Conservation (phyloP, 2,797 vertebrate species). For the Galagoides demidoff region DNA sequence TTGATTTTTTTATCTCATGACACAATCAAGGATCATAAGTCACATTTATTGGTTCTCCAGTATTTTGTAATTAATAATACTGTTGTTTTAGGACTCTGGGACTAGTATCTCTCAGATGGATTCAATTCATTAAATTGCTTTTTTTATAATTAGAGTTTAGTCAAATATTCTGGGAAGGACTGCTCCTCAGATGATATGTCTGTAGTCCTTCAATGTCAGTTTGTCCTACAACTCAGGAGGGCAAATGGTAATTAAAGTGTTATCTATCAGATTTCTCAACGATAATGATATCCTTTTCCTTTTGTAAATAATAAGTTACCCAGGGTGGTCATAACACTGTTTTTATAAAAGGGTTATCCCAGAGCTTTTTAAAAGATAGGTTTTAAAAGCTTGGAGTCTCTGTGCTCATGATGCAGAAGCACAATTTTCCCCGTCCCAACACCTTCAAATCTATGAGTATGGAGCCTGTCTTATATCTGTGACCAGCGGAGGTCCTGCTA, state of each 20-base stretch:
- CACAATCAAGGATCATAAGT: neutral
- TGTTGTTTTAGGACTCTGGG: neutral
- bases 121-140: neutral
- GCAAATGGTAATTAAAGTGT: neutral
- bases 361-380: neutral
- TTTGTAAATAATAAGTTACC: neutral
- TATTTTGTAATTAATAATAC: neutral
- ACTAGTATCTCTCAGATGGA: neutral
- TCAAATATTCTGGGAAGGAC: neutral
- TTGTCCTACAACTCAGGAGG: neutral
- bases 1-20: slow-evolving; percentile 14
- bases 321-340: neutral
- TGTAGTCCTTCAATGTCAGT: neutral
- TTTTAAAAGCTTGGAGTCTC: neutral
- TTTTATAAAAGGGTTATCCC: neutral
- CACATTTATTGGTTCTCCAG: neutral
- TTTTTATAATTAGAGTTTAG: neutral
- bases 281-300: neutral
- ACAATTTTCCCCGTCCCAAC: neutral
- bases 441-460: neutral
- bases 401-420: neutral
- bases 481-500: neutral
- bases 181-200: neutral
- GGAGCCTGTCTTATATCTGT: neutral
- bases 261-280: neutral